Evolutionary conservation across 2,113 vertebrate species (phyloP).

Genomic region (Chloroceryle aenea): DNA sequence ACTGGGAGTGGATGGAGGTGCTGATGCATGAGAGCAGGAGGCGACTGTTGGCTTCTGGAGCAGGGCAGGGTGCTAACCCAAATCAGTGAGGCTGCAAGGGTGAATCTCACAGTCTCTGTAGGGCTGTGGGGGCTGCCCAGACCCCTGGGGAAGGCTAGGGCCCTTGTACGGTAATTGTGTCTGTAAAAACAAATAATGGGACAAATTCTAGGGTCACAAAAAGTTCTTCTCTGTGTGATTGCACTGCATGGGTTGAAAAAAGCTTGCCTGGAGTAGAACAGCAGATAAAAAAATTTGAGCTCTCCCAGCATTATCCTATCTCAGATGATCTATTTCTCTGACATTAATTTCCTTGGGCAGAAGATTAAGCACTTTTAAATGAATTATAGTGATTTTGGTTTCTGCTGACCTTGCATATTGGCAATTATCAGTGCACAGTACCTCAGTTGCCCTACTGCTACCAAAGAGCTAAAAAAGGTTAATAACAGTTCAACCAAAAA

Average conservation of each 20-base stretch:
- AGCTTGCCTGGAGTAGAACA: background rate
- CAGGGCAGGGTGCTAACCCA: background rate
- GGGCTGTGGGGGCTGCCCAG: background rate
- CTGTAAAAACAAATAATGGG: background rate
- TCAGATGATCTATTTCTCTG: conserved; percentile 11
- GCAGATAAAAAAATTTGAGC: background rate
- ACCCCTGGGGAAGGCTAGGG: background rate
- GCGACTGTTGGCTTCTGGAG: background rate
- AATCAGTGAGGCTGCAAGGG: background rate
- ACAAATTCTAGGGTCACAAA: background rate
- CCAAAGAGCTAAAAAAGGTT: background rate
- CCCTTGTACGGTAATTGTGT: background rate
- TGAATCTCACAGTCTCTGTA: background rate
- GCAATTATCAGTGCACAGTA: background rate
- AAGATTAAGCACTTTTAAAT: conserved; percentile 16
- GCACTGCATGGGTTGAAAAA: background rate
- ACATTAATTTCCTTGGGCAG: background rate
- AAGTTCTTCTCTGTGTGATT: background rate
- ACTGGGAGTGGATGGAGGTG: background rate
- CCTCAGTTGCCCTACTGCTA: background rate
- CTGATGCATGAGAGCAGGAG: background rate
- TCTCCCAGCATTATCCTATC: background rate
- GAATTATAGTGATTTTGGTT: conserved; percentile 1
- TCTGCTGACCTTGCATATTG: conserved; percentile 2
- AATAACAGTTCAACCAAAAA: background rate